Base-by-base conservation (phyloP, 2,888 invertebrate genomes). In the Sphinx pinastri region DNA sequence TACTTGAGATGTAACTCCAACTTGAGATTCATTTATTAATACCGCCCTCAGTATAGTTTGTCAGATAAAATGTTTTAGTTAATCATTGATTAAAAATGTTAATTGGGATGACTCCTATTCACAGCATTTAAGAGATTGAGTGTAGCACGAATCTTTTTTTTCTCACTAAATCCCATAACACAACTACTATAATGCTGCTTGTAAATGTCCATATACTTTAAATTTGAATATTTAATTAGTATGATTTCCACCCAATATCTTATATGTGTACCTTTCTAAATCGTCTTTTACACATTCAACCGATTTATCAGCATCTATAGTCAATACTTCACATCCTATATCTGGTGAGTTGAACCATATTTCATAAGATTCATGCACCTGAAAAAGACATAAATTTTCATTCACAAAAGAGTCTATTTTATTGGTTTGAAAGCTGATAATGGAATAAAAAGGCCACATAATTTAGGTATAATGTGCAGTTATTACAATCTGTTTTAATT, bases 321-420 rank as follows among this genome's bases (percentile, higher is more conserved):
- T 92, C 67, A 94, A 79, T 70, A 94, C 92, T 78, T 94, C 93
- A 74, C 94, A 94, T 68, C 91, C 91, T 1, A 93, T 83, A 14
- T 91, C 79, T 0, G 89, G 82, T 2, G 85, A 84, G 72, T 82
- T 88, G 38, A 94, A 72, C 94, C 94, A 94, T 55, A 77, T 82
- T 74, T 94, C 94, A 70, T 94, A 94, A 0, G 94, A 86, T 16
- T 90, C 87, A 58, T 94, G 94, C 0, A 94, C 89, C 94, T 94
- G 76, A 38, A 78, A 77, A 19, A 70, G 70, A 57, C 68, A 49
- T 51, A 5, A 31, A 10, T 16, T 66, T 14, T 31, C 12, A n/a
- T 67, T 69, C 12, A 8, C n/a, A 57, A 25, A 25, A 25, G 25
- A 25, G 25, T 51, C 25, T 52, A 13, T 16, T 11, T 57, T 19